Conservation (phyloP, 2,888 invertebrate genomes). For the Drosophila fungiperda region DNA sequence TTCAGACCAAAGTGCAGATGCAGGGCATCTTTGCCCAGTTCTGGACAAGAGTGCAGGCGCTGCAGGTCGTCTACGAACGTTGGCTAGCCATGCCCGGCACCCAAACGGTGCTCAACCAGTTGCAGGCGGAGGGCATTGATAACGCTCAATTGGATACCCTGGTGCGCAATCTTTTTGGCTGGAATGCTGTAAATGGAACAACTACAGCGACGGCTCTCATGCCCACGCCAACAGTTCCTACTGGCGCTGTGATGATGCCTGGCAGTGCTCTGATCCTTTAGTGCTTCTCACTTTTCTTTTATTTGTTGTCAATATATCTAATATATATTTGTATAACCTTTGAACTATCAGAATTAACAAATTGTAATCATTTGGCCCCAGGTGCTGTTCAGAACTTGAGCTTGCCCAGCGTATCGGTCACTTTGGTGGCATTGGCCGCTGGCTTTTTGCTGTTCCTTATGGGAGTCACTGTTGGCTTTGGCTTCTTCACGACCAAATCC, state of each 20-base stretch:
- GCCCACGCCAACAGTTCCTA: slow-evolving; percentile 15
- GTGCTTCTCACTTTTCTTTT: neutral
- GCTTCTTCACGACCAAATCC: slow-evolving; percentile 84
- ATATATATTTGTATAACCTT: slow-evolving; percentile 62
- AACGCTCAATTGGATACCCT: slow-evolving; percentile 67
- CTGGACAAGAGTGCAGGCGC: slow-evolving; percentile 60
- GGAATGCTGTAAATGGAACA: slow-evolving; percentile 51
- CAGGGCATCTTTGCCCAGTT: slow-evolving; percentile 78
- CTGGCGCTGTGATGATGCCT: slow-evolving; percentile 53
- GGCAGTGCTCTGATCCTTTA: slow-evolving; percentile 19
- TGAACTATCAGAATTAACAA: slow-evolving; percentile 51
- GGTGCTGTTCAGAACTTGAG: slow-evolving; percentile 75
- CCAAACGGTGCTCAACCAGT: slow-evolving; percentile 54
- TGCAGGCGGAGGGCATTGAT: slow-evolving; percentile 76
- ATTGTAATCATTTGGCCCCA: slow-evolving; percentile 21
- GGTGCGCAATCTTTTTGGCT: slow-evolving; percentile 78
- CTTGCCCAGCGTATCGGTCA: slow-evolving; percentile 80
- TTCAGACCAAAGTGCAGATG: slow-evolving; percentile 70
- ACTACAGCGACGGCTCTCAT: neutral
- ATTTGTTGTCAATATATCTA: slow-evolving; percentile 39
- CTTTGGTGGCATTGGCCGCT: slow-evolving; percentile 78
- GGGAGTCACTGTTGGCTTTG: slow-evolving; percentile 63
- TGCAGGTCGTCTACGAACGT: slow-evolving; percentile 79
- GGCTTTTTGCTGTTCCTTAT: slow-evolving; percentile 78
- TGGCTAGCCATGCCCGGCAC: slow-evolving; percentile 67